These are phyloP conservation scores for Dicrurus megarhynchus DNA, from an alignment of 2,113 vertebrate genomes.

Conservation along the genomic window DNA sequence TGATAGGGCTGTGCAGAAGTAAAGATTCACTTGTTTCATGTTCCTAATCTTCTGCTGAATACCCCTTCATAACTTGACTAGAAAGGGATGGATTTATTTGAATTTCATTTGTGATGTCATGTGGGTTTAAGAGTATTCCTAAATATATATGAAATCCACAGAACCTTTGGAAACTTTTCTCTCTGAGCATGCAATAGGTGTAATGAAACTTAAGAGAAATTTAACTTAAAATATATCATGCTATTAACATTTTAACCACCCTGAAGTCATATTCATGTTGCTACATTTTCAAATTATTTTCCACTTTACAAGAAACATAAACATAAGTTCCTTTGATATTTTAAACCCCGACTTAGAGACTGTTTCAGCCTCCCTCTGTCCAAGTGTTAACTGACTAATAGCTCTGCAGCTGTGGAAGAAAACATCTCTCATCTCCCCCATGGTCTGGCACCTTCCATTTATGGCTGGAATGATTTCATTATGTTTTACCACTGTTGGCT, in stretches of 20 bases:
- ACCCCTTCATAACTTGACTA: constrained; percentile 19
- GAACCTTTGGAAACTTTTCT: not conserved
- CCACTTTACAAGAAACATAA: constrained; percentile 43
- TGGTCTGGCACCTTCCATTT: constrained; percentile 51
- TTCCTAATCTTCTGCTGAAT: constrained; percentile 28
- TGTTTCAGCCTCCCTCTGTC: not conserved
- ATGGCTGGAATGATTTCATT: constrained; percentile 46
- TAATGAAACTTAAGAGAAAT: not conserved
- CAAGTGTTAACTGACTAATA: constrained; percentile 63
- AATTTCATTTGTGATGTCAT: constrained; percentile 12
- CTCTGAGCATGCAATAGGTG: not conserved
- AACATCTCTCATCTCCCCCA: constrained; percentile 60
- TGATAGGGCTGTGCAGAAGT: constrained; percentile 32
- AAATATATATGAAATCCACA: not conserved
- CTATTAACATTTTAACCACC: constrained; percentile 3
- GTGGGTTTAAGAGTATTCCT: not conserved
- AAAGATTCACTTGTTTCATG: constrained; percentile 29
- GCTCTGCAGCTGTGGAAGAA: constrained; percentile 53
- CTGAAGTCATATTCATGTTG: not conserved
- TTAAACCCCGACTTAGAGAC: not conserved
- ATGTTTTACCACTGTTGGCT: constrained; percentile 34
- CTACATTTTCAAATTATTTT: constrained; percentile 47
- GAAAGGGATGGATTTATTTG: constrained; percentile 21
- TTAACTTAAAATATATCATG: not conserved
- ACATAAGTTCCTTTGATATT: constrained; percentile 27